Evolutionary conservation across 2,888 invertebrate genomes (phyloP).

Genomic region (Prenolepis imparis): DNA sequence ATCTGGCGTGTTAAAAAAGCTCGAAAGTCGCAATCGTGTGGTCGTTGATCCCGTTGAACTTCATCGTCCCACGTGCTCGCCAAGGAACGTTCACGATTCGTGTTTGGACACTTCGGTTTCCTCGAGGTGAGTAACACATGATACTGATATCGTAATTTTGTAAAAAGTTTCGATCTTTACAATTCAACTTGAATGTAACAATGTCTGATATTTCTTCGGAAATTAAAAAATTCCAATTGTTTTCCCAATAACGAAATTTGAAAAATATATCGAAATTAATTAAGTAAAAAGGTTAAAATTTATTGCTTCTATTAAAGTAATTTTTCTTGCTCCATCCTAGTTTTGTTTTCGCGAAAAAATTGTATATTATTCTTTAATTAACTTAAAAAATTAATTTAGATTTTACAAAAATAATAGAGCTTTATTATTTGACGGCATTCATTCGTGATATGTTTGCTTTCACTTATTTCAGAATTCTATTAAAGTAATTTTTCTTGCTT

Average conservation of each 20-base stretch:
- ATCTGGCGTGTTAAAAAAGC: not conserved
- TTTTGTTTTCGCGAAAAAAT: not conserved
- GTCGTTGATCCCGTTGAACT: not conserved
- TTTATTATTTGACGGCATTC: not conserved
- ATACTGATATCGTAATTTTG: not conserved
- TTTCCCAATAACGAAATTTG: not conserved
- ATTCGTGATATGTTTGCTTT: not conserved
- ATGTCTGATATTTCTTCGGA: not conserved
- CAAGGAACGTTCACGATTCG: not conserved
- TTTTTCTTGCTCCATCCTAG: not conserved
- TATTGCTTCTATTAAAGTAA: not conserved
- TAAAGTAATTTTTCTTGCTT: not conserved
- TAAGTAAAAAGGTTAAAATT: not conserved
- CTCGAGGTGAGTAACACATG: slow-evolving; percentile 13
- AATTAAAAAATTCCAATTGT: not conserved
- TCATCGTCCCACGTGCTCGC: slow-evolving; percentile 13
- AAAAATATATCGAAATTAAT: not conserved
- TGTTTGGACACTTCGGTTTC: not conserved
- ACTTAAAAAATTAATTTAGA: not conserved
- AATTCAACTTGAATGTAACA: not conserved
- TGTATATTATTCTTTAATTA: not conserved
- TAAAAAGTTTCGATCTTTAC: not conserved
- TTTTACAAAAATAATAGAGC: not conserved
- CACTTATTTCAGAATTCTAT: not conserved
- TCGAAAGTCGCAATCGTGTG: not conserved